A percentile compares a stretch with the other conserved stretches of the same genome.
These are phyloP conservation scores for Falco berigora DNA, from an alignment of 2,797 vertebrate genomes.

Conservation along the genomic window DNA sequence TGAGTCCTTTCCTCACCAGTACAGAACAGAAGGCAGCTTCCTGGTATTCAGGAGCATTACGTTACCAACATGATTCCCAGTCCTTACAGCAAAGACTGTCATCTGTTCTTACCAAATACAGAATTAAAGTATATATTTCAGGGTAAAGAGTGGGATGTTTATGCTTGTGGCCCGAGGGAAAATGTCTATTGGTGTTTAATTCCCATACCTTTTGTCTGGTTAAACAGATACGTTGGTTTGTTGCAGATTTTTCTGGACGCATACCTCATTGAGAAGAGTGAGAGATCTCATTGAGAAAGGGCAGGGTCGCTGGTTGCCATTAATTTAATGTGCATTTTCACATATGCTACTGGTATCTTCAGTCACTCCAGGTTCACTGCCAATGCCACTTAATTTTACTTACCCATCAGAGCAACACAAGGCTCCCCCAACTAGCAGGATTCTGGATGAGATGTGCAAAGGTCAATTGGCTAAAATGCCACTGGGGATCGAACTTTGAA, in stretches of 20 bases:
- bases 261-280: not conserved
- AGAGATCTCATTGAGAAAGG: not conserved
- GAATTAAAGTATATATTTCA: not conserved
- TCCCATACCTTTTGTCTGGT: not conserved
- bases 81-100: not conserved
- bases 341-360: not conserved
- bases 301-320: not conserved
- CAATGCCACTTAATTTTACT: not conserved
- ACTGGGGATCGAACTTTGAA: not conserved
- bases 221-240: not conserved
- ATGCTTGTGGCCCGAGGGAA: not conserved
- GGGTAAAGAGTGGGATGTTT: not conserved
- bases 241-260: not conserved
- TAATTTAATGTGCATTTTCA: not conserved
- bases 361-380: not conserved
- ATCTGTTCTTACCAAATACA: not conserved
- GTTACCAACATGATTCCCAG: not conserved
- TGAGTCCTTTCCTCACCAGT: not conserved
- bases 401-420: not conserved
- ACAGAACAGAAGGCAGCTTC: not conserved
- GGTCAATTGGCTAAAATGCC: not conserved
- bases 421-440: rapidly evolving
- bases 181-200: not conserved
- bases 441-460: not conserved
- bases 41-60: not conserved